phyloP scores from a whole-genome alignment of 37 sponge, comb jelly and placozoan species.

The Haliclona indistincta region DNA sequence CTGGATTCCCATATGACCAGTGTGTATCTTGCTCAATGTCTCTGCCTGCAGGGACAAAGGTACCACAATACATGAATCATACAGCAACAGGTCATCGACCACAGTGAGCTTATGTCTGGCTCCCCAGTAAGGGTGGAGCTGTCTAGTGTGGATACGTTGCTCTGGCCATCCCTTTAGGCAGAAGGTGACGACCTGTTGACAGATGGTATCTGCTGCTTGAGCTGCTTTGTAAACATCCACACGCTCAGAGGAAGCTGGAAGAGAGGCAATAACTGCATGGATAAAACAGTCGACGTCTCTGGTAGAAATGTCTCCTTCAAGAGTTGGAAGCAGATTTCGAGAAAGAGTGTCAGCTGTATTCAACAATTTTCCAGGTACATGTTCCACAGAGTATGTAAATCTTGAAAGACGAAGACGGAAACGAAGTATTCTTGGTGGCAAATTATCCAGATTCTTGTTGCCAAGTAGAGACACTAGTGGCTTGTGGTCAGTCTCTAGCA shows the following conservation, averaged over 20 bases:
- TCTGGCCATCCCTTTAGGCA: constrained; percentile 46
- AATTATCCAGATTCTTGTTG: too few species aligned
- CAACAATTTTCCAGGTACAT: too few species aligned
- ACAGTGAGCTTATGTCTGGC: constrained; percentile 17
- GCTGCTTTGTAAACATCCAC: constrained; percentile 5
- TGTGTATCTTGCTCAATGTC: constrained; percentile 30
- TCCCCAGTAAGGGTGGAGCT: constrained; percentile 32
- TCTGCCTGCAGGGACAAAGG: constrained; percentile 11
- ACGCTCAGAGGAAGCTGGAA: constrained; percentile 20
- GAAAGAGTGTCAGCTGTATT: too few species aligned
- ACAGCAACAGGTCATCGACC: constrained; percentile 14
- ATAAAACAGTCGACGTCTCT: too few species aligned
- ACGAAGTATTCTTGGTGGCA: too few species aligned
- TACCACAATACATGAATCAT: constrained; percentile 26
- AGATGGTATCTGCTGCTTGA: constrained; percentile 22
- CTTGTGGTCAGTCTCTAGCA: too few species aligned
- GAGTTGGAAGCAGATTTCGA: too few species aligned
- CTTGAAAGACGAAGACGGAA: too few species aligned
- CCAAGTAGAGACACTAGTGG: too few species aligned
- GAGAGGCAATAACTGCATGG: neutral
- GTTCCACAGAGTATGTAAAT: too few species aligned
- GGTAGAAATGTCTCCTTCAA: too few species aligned
- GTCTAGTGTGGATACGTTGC: neutral
- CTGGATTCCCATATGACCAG: constrained; percentile 39
- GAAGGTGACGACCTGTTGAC: neutral